Evolutionary conservation across 2,888 invertebrate genomes (phyloP).

Genomic region (Pinctada fucata): DNA sequence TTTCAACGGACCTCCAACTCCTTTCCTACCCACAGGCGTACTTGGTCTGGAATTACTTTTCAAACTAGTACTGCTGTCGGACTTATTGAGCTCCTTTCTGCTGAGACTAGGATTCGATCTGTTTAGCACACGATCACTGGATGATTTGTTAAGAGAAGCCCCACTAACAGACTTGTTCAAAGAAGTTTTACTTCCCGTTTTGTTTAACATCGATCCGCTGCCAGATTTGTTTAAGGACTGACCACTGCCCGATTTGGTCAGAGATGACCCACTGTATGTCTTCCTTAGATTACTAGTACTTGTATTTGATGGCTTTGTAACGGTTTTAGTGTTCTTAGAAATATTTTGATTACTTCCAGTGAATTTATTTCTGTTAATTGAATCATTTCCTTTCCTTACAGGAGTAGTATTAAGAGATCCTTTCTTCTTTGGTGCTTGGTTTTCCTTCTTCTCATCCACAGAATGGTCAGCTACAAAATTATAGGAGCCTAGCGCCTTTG

Average conservation of each 20-base stretch:
- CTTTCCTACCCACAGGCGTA: slow-evolving; percentile 58
- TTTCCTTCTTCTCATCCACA: slow-evolving; percentile 29
- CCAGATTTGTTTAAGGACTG: slow-evolving; percentile 52
- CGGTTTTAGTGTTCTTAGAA: slow-evolving; percentile 16
- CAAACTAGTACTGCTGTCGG: slow-evolving; percentile 66
- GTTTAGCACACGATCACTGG: slow-evolving; percentile 46
- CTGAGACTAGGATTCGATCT: slow-evolving; percentile 51
- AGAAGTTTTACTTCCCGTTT: slow-evolving; percentile 48
- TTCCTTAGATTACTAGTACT: slow-evolving; percentile 29
- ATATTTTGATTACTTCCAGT: slow-evolving; percentile 28
- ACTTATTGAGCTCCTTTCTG: slow-evolving; percentile 55
- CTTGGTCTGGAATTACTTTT: slow-evolving; percentile 72
- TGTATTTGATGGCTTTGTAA: slow-evolving; percentile 44
- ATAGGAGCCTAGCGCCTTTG: slow-evolving; percentile 59
- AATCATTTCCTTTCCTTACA: slow-evolving; percentile 35
- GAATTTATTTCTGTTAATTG: slow-evolving; percentile 34
- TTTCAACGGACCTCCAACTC: slow-evolving; percentile 38
- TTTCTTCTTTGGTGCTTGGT: slow-evolving; percentile 37
- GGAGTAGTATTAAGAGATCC: slow-evolving; percentile 7
- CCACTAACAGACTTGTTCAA: slow-evolving; percentile 61
- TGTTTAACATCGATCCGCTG: slow-evolving; percentile 47
- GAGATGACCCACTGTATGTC: slow-evolving; percentile 37
- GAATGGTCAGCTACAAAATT: slow-evolving; percentile 51
- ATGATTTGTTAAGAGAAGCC: slow-evolving; percentile 57
- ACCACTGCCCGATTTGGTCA: slow-evolving; percentile 49